Base-by-base conservation (phyloP, 30 jellyfish, hydroid and myxozoan species). In the Turritopsis rubra region DNA sequence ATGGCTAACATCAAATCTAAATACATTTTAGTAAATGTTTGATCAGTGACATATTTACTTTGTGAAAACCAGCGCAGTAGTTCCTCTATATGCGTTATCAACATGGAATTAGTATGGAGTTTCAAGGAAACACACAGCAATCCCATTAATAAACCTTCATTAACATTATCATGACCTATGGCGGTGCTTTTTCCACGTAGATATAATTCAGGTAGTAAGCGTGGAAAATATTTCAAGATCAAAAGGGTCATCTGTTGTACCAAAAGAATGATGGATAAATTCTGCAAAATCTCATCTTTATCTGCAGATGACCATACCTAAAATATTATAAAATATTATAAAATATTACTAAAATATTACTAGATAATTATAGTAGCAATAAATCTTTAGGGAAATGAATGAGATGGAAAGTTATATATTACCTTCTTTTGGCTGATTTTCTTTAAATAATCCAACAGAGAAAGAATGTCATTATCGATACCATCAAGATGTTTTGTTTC, bases 221-320 rank as follows among this genome's bases (percentile, higher is more conserved):
- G 8, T n/a, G 77, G 31, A 68, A 68, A 68, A 68, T 8, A 23
- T 23, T 23, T 0, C 77, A 68, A 27, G 21, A 68, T 68, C 28
- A 23, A 23, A 19, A 22, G 19, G 19, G 30, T 23, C 19, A 9
- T 27, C 19, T 68, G 23, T 1, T 16, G 30, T 7, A 27, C 28
- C 8, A 68, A 68, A 23, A 68, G 30, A 23, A 68, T n/a, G 31
- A 68, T 19, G 30, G 77, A 68, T 27, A 68, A 68, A 27, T 27
- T 68, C 31, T 68, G 77, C 30, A 68, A 27, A 8, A 68, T 9
- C 28, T 68, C 77, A 68, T 68, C 30, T 68, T 68, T 68, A 68
- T 68, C 77, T 68, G 77, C 9, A n/a, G 30, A 9, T 23, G 77
- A 68, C 77, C 77, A 68, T 27, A 68, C 8, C 77, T 68, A 19